A percentile compares a stretch with the other conserved stretches of the same genome.
Evolutionary conservation across 2,888 invertebrate genomes (phyloP).

Genomic region (Melitaea athalia): DNA sequence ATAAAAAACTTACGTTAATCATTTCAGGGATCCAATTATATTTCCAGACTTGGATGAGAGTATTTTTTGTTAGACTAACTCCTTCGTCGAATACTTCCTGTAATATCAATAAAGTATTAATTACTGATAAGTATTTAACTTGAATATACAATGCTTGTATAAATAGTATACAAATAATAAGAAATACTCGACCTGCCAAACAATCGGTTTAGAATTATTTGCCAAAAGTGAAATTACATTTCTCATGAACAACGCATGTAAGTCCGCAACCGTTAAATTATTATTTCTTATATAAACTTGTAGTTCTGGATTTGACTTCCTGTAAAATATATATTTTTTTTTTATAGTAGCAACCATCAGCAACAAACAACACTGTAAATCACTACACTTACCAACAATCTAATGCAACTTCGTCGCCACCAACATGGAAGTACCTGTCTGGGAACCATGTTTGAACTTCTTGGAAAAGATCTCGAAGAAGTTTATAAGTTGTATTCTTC

Average conservation of each 20-base stretch:
- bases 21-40: conserved; percentile 50
- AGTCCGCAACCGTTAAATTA: conserved; percentile 49
- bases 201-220: conserved; percentile 53
- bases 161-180: background rate
- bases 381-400: conserved; percentile 86
- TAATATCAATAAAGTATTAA: background rate
- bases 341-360: background rate
- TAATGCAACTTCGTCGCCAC: conserved; percentile 95
- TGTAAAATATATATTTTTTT: conserved; percentile 37
- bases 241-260: conserved; percentile 65
- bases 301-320: conserved; percentile 63
- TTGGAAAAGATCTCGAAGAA: conserved; percentile 85
- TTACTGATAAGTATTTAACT: background rate
- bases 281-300: conserved; percentile 55
- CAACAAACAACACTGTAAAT: background rate
- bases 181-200: conserved; percentile 63
- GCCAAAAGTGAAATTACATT: conserved; percentile 59
- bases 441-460: conserved; percentile 88
- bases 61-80: conserved; percentile 81
- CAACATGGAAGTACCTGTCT: conserved; percentile 93
- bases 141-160: no score
- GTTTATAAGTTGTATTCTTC: conserved; percentile 83
- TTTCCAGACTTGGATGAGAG: conserved; percentile 93
- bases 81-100: conserved; percentile 94
- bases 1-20: conserved; percentile 47